Percentiles rank a stretch among this genome's conserved stretches.
Evolutionary conservation across 2,888 invertebrate genomes (phyloP).

Genomic region (Euplexia lucipara): DNA sequence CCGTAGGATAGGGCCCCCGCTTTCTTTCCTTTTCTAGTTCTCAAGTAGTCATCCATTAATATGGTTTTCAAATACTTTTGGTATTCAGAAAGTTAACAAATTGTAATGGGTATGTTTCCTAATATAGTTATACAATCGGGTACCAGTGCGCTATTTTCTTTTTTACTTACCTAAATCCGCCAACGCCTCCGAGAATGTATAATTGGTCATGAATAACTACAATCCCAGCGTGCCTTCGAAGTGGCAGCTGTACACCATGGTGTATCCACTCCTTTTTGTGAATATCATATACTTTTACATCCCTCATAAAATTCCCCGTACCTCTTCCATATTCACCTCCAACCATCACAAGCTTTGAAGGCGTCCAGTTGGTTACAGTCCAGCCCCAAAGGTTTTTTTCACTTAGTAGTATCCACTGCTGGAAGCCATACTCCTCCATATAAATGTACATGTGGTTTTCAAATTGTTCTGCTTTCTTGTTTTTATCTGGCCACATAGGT

Average conservation of each 20-base stretch:
- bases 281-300: conserved; percentile 82
- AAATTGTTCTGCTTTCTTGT: conserved; percentile 69
- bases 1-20: too few relatives aligned
- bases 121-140: too few relatives aligned
- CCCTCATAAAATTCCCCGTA: conserved; percentile 79
- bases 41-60: too few relatives aligned
- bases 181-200: conserved; percentile 84
- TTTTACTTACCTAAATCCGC: conserved; percentile 83
- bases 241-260: conserved; percentile 80
- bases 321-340: conserved; percentile 85
- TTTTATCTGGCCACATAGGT: conserved; percentile 73
- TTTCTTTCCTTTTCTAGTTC: too few relatives aligned
- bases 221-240: conserved; percentile 80
- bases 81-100: too few relatives aligned
- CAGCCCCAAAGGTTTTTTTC: conserved; percentile 86
- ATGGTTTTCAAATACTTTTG: too few relatives aligned
- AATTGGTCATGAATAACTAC: conserved; percentile 76
- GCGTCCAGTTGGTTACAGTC: conserved; percentile 81
- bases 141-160: background rate
- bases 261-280: conserved; percentile 78
- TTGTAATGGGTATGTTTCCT: too few relatives aligned
- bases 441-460: conserved; percentile 79
- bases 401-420: conserved; percentile 80
- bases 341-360: conserved; percentile 79
- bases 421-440: conserved; percentile 72